Evolutionary conservation across 2,797 vertebrate species (phyloP), one percentile per base, ranked within the genome.

Genomic region (Centropyge bicolor): DNA sequence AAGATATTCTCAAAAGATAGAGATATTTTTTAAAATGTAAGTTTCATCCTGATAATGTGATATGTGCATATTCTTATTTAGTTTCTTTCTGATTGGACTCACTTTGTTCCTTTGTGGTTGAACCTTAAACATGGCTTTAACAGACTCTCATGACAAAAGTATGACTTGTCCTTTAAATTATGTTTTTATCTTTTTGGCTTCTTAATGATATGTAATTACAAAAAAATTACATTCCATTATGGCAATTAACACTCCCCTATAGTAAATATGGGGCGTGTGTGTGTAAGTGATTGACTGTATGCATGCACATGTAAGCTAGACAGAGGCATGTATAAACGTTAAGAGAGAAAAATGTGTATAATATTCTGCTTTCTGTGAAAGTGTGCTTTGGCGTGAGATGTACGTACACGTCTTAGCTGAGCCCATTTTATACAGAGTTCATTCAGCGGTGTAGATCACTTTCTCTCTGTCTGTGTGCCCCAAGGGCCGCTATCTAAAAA

Each of bases 401-500:
- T 73, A 56, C 24, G 62, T 73, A 56, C 24, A n/a, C 48, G 76
- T 83, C 67, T 64, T 52, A 24, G 48, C 35, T 8, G 22, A 79
- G 68, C 55, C 70, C 8, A 19, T 76, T 83, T 84, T 41, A 78
- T 80, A 81, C 81, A 78, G 71, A 83, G 83, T 89, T 87, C 69
- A 78, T 87, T 91, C 85, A 86, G 81, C 41, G 71, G 57, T 80
- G 82, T 86, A 79, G 85, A 89, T 93, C 90, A 86, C 87, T 88
- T 87, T 82, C 84, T 68, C 86, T 93, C 86, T 95, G 92, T 94
- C 93, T 96, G 93, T 93, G 86, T 95, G 95, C 95, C 97, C 96
- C 84, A 82, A 95, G 95, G 96, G 95, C 95, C 92, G 93, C 87
- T 89, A 95, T 95, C 95, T 96, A 94, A 96, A 95, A 96, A 95